Evolutionary conservation across 1,140 invertebrate species (phyloP).

Genomic region (Trachymyrmex cornetzi): DNA sequence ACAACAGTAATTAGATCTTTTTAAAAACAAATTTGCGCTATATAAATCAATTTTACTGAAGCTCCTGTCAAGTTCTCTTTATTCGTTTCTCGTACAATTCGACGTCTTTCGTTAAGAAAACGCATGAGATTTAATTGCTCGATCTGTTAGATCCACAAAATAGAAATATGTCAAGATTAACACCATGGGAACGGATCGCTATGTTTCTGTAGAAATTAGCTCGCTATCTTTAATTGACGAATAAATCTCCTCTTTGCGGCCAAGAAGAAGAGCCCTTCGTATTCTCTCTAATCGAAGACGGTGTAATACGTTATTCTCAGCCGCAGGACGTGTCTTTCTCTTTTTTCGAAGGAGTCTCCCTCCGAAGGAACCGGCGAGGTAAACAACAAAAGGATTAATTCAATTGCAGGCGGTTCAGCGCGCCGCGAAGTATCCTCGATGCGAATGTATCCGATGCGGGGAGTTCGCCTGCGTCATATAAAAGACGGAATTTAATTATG

Average conservation of each 20-base stretch:
- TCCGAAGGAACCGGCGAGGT: not conserved
- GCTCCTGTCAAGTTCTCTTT: not conserved
- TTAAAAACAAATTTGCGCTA: not conserved
- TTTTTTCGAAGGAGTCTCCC: not conserved
- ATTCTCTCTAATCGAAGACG: slow-evolving; percentile 68
- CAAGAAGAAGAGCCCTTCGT: not conserved
- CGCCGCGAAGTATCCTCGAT: slow-evolving; percentile 18
- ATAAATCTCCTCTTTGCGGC: slow-evolving; percentile 72
- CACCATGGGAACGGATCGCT: slow-evolving; percentile 52
- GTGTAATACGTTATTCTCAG: slow-evolving; percentile 53
- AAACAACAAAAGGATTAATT: slow-evolving; percentile 46
- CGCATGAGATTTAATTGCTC: not conserved
- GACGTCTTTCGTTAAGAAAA: not conserved
- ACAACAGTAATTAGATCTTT: not conserved
- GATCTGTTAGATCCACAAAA: not conserved
- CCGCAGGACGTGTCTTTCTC: not conserved
- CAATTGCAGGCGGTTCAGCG: slow-evolving; percentile 44
- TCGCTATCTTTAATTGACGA: slow-evolving; percentile 69
- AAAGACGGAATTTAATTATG: slow-evolving; percentile 55
- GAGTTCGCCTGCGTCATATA: slow-evolving; percentile 17
- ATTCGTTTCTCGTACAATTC: not conserved
- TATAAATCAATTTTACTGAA: not conserved
- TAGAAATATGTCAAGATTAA: not conserved
- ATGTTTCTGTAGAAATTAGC: slow-evolving; percentile 70
- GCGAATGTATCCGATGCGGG: slow-evolving; percentile 1